Evolutionary conservation across 2,797 vertebrate genomes (phyloP).

Genomic region (Trachops cirrhosus): DNA sequence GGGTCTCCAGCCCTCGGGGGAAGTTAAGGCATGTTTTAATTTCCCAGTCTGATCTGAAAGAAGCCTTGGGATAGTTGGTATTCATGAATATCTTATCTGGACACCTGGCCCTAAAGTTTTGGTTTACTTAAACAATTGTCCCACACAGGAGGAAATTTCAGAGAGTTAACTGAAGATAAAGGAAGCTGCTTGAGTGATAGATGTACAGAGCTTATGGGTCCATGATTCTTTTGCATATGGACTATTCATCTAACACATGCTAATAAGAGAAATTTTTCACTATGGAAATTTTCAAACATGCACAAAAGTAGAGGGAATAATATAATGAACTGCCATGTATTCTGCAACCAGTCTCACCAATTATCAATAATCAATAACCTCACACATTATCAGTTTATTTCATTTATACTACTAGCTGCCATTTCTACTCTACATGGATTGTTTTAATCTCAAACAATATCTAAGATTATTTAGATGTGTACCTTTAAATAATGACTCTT

Average conservation of each 20-base stretch:
- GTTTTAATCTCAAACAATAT: not conserved
- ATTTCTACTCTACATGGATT: not conserved
- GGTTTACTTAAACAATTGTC: not conserved
- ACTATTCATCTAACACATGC: not conserved
- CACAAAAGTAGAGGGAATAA: not conserved
- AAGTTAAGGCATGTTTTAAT: not conserved
- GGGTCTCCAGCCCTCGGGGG: not conserved
- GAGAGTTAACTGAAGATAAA: not conserved
- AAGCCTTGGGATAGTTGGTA: not conserved
- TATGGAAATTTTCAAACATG: not conserved
- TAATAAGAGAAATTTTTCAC: not conserved
- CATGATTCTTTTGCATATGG: not conserved
- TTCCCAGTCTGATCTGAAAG: not conserved
- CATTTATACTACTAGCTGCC: not conserved
- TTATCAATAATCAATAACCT: not conserved
- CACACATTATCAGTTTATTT: not conserved
- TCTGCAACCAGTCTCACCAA: not conserved
- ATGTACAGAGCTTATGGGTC: not conserved
- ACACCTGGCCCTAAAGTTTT: not conserved
- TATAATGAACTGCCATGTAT: not conserved
- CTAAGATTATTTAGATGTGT: conserved; percentile 15
- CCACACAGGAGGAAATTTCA: not conserved
- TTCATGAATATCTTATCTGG: not conserved
- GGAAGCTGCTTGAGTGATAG: not conserved
- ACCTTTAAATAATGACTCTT: not conserved